Percentiles rank a stretch among this genome's conserved stretches.
phyloP scores from a whole-genome alignment of 2,797 vertebrate genomes.

The Taeniopygia guttata region DNA sequence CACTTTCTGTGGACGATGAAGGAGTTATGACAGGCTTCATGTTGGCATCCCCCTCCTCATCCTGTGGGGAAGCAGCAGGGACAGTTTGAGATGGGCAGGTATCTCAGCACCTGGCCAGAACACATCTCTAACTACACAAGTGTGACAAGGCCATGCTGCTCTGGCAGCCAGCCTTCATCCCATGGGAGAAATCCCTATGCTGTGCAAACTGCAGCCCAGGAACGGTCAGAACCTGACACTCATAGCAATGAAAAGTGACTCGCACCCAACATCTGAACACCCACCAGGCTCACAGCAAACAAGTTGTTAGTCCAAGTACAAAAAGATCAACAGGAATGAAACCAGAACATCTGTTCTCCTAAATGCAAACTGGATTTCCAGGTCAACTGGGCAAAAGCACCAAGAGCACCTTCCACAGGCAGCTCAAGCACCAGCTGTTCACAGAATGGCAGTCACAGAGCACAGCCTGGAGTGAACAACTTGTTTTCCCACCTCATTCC shows the following conservation, averaged over 20 bases:
- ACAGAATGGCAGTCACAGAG: neutral
- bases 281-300: neutral
- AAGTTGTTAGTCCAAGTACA: neutral
- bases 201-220: neutral
- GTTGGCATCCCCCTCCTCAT: slow-evolving; percentile 73
- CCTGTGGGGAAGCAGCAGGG: slow-evolving; percentile 63
- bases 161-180: neutral
- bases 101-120: neutral
- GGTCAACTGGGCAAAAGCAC: neutral
- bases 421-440: neutral
- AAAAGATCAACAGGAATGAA: neutral
- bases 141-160: neutral
- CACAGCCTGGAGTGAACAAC: neutral
- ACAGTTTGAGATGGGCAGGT: neutral
- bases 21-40: slow-evolving; percentile 43
- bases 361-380: neutral
- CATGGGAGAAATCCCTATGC: rapidly evolving
- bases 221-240: neutral
- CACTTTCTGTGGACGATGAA: slow-evolving; percentile 59
- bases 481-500: neutral
- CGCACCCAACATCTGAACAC: neutral
- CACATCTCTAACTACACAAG: neutral
- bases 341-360: neutral
- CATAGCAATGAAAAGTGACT: neutral
- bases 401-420: neutral